phyloP scores from a whole-genome alignment of 2,888 invertebrate species.

The Polymixis lichenea region DNA sequence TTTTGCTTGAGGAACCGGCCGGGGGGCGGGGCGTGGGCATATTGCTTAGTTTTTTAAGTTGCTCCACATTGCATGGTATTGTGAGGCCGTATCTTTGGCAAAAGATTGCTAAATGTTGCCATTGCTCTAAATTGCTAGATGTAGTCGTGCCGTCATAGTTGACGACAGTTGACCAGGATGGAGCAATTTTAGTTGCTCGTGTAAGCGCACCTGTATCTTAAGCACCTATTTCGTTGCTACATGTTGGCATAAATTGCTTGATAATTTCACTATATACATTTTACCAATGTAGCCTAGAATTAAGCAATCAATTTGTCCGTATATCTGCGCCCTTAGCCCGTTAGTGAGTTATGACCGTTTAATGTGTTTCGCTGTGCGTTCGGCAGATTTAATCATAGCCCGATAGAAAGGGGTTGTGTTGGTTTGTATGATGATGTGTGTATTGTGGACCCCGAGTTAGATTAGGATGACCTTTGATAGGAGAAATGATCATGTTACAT shows the following conservation, averaged over 20 bases:
- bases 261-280: too few species aligned
- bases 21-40: too few species aligned
- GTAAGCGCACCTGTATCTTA: background rate
- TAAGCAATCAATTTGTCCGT: constrained; percentile 6
- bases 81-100: too few species aligned
- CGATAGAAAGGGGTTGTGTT: constrained; percentile 32
- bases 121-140: too few species aligned
- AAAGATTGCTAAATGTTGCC: too few species aligned
- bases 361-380: constrained; percentile 45
- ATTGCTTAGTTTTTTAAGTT: too few species aligned
- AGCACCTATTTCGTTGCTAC: background rate
- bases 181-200: too few species aligned
- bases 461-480: background rate
- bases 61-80: too few species aligned
- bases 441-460: constrained; percentile 1
- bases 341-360: constrained; percentile 45
- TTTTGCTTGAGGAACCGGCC: too few species aligned
- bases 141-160: too few species aligned
- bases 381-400: constrained; percentile 51
- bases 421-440: constrained; percentile 15
- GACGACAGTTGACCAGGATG: too few species aligned
- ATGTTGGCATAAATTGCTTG: background rate
- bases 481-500: too few species aligned
- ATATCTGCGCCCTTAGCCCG: constrained; percentile 36
- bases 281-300: background rate